Evolutionary conservation across 2,113 vertebrate species (phyloP), one percentile per base, ranked within the genome.

Genomic region (Amblyopsis rosae): DNA sequence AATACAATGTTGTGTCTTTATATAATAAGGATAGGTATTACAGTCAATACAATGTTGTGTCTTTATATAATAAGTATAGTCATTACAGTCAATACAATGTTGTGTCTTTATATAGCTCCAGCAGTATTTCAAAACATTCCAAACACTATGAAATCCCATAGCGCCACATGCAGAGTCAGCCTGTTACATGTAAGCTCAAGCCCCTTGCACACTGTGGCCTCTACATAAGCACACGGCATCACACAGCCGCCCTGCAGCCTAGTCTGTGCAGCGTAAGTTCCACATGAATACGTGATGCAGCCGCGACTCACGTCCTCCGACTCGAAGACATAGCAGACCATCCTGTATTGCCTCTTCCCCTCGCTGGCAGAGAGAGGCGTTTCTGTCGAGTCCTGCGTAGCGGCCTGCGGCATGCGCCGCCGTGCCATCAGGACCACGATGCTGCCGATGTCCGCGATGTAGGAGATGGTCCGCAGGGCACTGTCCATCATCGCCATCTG

Each of bases 401-500:
- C 94, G 0, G 95, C 90, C 5, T 95, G 87, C 0, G 96, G 94
- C 94, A 96, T 94, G 62, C 95, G 96, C 61, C 95, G 94, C 0
- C 96, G 92, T 0, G 98, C 98, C 97, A 99, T 99, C 69, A 99
- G 85, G 59, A 99, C 96, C 82, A 99, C 96, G 1, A 99, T 96
- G 76, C 94, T 98, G 0, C 97, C 98, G 0, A 99, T 99, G 84
- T 99, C 97, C 0, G 97, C 98, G 0, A 99, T 99, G 61, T 99
- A 99, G 0, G 98, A 99, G 90, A 99, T 99, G 55, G 96, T 99
- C 65, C 98, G 94, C 86, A 99, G 86, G 0, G 98, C 95, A 0
- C 98, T 98, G 89, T 99, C 97, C 96, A 99, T 98, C 96, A 99
- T 96, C 0, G 96, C 94, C 48, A 99, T 97, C 98, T 99, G 66